Evolutionary conservation across 2,113 vertebrate species (phyloP), one percentile per base, ranked within the genome.

Genomic region (Oreotragus oreotragus): DNA sequence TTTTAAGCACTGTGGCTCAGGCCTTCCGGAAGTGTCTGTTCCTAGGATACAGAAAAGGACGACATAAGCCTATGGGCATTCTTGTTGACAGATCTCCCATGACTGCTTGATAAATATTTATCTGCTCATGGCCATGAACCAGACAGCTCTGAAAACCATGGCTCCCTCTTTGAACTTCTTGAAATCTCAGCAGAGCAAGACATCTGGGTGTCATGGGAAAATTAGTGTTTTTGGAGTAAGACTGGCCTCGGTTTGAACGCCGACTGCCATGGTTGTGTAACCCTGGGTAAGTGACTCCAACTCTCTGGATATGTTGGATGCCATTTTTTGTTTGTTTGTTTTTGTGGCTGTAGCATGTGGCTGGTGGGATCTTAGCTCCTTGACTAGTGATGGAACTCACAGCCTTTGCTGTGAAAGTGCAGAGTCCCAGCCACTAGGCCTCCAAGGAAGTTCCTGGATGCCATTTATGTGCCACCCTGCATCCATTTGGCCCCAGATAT

Each of bases 41-140:
- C 70, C 66, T 84, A 84, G 84, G 39, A 58, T 17, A 33, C 19
- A 70, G 57, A 45, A 93, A 96, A 93, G 64, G 51, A 77, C 21
- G 64, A 30, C 47, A 15, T 13, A 62, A 79, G 88, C 73, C 87
- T 66, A 0, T 25, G 43, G 64, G 87, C 58, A 55, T 83, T 60
- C 53, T 66, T 87, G 84, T 87, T 4, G 0, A 36, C 51, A 60
- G 36, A 93, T 96, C n/a, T 66, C 43, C 86, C 36, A 23, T 15
- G 47, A 76, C 58, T 87, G 36, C 58, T 97, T 90, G 5, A 12
- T 87, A 91, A 84, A n/a, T 79, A 94, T 91, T 84, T 92, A 84
- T 93, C 93, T 93, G 73, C 6, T 89, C n/a, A 28, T 30, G n/a
- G 70, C 80, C 8, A 4, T 64, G 55, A 66, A 62, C 25, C 85